phyloP scores from a whole-genome alignment of 2,888 invertebrate species.

The Bibio marci region DNA sequence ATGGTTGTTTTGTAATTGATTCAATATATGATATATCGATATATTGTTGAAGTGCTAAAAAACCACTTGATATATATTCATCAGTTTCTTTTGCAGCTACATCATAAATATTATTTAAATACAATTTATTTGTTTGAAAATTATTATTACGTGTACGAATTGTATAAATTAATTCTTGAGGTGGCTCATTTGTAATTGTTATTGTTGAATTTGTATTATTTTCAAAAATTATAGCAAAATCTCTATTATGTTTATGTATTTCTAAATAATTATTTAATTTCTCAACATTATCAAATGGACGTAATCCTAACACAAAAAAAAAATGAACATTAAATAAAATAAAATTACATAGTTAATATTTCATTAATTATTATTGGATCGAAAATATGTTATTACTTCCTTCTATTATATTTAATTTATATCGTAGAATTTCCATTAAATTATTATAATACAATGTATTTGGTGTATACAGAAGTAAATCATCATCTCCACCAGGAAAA shows the following conservation, averaged over 20 bases:
- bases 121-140: slow-evolving; percentile 23
- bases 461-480: slow-evolving; percentile 19
- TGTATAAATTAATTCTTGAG: slow-evolving; percentile 28
- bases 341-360: not conserved
- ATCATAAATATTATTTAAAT: slow-evolving; percentile 21
- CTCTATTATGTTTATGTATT: not conserved
- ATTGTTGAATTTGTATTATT: not conserved
- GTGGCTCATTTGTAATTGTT: slow-evolving; percentile 7
- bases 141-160: slow-evolving; percentile 28
- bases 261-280: not conserved
- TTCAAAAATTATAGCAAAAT: slow-evolving; percentile 3
- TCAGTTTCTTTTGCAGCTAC: slow-evolving; percentile 22
- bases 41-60: slow-evolving; percentile 39
- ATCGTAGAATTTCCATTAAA: slow-evolving; percentile 18
- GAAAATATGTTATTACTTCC: too few relatives aligned
- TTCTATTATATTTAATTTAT: slow-evolving; percentile 14
- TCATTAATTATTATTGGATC: too few relatives aligned
- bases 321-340: not conserved
- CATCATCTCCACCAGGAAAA: slow-evolving; percentile 17
- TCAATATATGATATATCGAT: slow-evolving; percentile 39
- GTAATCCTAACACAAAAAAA: not conserved
- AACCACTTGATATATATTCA: slow-evolving; percentile 30
- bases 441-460: slow-evolving; percentile 5
- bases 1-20: slow-evolving; percentile 9
- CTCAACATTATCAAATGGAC: not conserved